Base-by-base conservation (phyloP, 1,140 invertebrate genomes). In the Gonioctena quinquepunctata region DNA sequence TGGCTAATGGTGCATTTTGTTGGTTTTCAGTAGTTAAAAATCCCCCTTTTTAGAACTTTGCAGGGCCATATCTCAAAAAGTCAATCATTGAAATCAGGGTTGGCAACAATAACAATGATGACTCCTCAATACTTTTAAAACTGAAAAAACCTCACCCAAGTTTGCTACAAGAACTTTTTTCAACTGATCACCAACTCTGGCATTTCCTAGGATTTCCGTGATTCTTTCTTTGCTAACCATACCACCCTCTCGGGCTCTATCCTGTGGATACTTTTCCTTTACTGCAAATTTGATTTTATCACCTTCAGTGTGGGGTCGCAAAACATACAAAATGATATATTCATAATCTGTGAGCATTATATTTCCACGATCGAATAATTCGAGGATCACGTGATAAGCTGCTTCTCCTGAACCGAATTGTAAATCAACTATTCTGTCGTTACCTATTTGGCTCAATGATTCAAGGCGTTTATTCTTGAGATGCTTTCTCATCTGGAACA, bases 331-430 rank as follows among this genome's bases (percentile, higher is more conserved):
- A 76, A 99, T 99, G 0, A 88, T 93, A 85, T 94, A 93, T 69
- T 97, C 90, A 83, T 89, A 86, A 86, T 99, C 98, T 19, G 97
- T 97, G 0, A 99, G 85, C 61, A 99, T 88, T 56, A 99, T 92
- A 83, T 99, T 99, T 68, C 98, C 98, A 64, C 94, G 88, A 86
- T 99, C 97, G 83, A 98, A 99, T 0, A 99, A 81, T 84, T 99
- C 98, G 61, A 99, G 81, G 72, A 99, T 95, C 8, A 99, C 85
- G 85, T 99, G 97, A 84, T 98, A 97, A 0, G 96, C 93, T 21
- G 94, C 95, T 85, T 99, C 96, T 1, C 93, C 93, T 21, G 89
- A 91, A 48, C 98, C 98, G 86, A 99, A 98, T 84, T 98, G 94
- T 56, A 99, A 83, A 83, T 97, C 91, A 26, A 99, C 87, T 63